Conservation (phyloP, 2,888 invertebrate genomes). For the Lepidocyrtoides sp. region DNA sequence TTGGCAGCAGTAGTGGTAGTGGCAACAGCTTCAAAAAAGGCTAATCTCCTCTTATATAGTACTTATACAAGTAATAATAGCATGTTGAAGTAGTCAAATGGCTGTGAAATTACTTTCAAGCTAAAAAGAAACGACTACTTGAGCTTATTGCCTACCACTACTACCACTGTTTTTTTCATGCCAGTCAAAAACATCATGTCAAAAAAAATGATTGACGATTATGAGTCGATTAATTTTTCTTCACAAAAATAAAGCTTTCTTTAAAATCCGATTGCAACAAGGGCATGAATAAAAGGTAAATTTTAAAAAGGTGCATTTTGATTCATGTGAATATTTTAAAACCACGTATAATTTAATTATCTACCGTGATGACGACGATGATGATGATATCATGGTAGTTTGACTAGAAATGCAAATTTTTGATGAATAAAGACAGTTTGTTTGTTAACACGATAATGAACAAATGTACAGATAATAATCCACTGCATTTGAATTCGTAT, state of each 20-base stretch:
- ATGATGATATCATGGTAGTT: neutral
- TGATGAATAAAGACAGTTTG: neutral
- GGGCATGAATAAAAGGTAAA: neutral
- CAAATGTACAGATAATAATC: neutral
- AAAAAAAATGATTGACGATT: neutral
- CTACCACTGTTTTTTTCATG: neutral
- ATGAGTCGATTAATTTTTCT: neutral
- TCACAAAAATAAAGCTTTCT: too few relatives aligned
- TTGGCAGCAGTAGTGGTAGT: neutral
- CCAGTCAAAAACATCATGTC: neutral
- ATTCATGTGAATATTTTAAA: neutral
- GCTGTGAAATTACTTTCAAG: constrained; percentile 1
- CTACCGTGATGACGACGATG: too few relatives aligned
- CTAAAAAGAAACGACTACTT: too few relatives aligned
- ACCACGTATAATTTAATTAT: neutral
- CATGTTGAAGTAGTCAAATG: neutral
- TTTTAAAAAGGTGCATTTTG: neutral
- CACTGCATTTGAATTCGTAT: neutral
- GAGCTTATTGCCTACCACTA: neutral
- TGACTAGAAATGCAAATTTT: neutral
- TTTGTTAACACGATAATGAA: neutral
- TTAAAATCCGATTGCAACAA: neutral
- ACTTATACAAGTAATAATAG: neutral
- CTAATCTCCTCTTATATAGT: neutral
- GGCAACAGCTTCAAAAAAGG: constrained; percentile 18